phyloP scores from a whole-genome alignment of 92 coral and sea anemone species.

The Metridium senile region DNA sequence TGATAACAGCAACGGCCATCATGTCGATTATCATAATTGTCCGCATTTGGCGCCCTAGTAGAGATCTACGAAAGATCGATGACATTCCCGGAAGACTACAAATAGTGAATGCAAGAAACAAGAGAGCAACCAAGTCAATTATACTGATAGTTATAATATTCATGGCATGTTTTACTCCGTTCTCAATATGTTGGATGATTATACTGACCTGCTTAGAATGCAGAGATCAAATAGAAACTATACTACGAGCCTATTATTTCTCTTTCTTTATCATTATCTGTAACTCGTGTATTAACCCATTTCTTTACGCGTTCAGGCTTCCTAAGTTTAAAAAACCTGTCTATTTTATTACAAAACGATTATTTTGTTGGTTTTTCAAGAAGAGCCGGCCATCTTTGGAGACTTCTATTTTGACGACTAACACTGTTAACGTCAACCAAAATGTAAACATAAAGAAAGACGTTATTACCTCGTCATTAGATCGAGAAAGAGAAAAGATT shows the following conservation, averaged over 20 bases:
- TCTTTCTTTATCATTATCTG: background rate
- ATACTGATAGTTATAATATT: background rate
- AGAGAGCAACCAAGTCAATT: slow-evolving; percentile 9
- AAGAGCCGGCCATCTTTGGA: background rate
- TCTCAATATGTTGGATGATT: slow-evolving; percentile 7
- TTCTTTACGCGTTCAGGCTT: slow-evolving; percentile 22
- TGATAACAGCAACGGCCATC: background rate
- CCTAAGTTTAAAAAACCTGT: slow-evolving; percentile 19
- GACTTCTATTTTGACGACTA: background rate
- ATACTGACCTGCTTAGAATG: background rate
- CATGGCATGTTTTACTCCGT: slow-evolving; percentile 13
- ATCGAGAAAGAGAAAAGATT: too few relatives aligned
- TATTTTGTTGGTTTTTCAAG: slow-evolving; percentile 9
- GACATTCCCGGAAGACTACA: background rate
- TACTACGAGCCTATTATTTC: background rate
- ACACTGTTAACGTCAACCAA: background rate
- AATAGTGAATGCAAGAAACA: slow-evolving; percentile 1
- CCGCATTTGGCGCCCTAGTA: background rate
- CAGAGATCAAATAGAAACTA: background rate
- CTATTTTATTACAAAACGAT: background rate
- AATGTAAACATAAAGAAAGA: background rate
- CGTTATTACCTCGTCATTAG: too few relatives aligned
- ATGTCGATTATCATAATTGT: background rate
- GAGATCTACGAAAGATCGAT: background rate
- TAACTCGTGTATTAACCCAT: slow-evolving; percentile 23